Base-by-base conservation (phyloP, 2,797 vertebrate genomes). In the Threskiornis aethiopicus region DNA sequence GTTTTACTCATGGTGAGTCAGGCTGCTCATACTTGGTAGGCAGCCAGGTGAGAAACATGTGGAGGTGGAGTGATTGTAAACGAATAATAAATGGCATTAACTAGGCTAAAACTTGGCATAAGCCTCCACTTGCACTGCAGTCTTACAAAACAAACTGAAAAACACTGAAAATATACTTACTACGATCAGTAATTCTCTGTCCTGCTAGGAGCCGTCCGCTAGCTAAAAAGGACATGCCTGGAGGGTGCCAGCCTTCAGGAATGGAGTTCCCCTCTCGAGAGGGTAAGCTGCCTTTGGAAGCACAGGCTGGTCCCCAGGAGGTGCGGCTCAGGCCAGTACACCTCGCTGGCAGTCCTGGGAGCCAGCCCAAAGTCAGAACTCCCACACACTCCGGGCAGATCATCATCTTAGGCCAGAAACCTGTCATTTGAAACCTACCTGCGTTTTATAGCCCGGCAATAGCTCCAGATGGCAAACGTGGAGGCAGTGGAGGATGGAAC, bases 361-460 rank as follows among this genome's bases (percentile, higher is more conserved):
- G 73, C 46, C 70, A 59, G 55, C 57, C 29, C 10, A 2, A n/a
- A 42, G 33, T 12, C 72, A 37, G 20, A 46, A 20, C 51, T 61
- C 55, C 64, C 24, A 39, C 21, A 18, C 11, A 4, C 28, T 21
- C 25, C 2, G 3, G 31, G 49, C 25, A 69, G 37, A 67, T 31
- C 52, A 58, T 25, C 69, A 57, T 5, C 33, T 25, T 25, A 16
- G 35, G 41, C 31, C 54, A 62, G 33, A 75, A 89, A 57, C 13
- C 14, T 24, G 37, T 16, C 51, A 37, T 20, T 33, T 35, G 49
- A 84, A 80, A 62, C n/a, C 21, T 6, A 39, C 46, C 33, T 20
- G 28, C 1, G 1, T 47, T 47, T 61, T 22, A 57, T 0, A 59
- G 77, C 28, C 17, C 3, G 1, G 29, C 24, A 70, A n/a, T 5